Conservation (phyloP, 2,888 invertebrate species). For the Parnassius mnemosyne region DNA sequence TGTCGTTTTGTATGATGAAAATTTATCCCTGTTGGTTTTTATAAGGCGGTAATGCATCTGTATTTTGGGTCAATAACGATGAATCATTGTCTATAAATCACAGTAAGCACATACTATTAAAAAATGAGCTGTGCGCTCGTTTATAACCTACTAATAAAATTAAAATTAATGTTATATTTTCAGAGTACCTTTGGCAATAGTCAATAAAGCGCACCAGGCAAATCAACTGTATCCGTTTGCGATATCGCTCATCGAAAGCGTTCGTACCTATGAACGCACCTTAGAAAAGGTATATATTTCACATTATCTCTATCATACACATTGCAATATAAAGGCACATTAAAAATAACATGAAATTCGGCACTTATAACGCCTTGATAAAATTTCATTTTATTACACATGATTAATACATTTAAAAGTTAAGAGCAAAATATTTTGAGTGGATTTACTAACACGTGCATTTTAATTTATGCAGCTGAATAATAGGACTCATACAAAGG, state of each 20-base stretch:
- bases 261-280: slow-evolving; percentile 97
- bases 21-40: no score
- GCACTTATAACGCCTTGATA: slow-evolving; percentile 30
- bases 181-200: slow-evolving; percentile 97
- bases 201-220: slow-evolving; percentile 99
- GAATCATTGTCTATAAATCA: no score
- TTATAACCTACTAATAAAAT: no score
- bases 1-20: no score
- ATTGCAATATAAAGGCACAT: slow-evolving; percentile 49
- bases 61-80: no score
- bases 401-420: slow-evolving; percentile 22
- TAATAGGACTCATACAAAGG: slow-evolving; percentile 81
- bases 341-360: slow-evolving; percentile 31
- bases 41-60: no score
- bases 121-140: no score
- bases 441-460: slow-evolving; percentile 68
- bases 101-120: no score
- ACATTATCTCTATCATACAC: slow-evolving; percentile 28
- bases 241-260: slow-evolving; percentile 98
- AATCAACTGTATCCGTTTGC: slow-evolving; percentile 99
- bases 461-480: slow-evolving; percentile 81
- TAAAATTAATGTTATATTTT: slow-evolving; percentile 9
- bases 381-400: slow-evolving; percentile 15
- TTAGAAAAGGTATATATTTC: slow-evolving; percentile 91
- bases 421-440: slow-evolving; percentile 33